Percentiles rank a stretch among this genome's conserved stretches.
phyloP scores from a whole-genome alignment of 2,797 vertebrate genomes.

The Neosilurus hyrtlii region DNA sequence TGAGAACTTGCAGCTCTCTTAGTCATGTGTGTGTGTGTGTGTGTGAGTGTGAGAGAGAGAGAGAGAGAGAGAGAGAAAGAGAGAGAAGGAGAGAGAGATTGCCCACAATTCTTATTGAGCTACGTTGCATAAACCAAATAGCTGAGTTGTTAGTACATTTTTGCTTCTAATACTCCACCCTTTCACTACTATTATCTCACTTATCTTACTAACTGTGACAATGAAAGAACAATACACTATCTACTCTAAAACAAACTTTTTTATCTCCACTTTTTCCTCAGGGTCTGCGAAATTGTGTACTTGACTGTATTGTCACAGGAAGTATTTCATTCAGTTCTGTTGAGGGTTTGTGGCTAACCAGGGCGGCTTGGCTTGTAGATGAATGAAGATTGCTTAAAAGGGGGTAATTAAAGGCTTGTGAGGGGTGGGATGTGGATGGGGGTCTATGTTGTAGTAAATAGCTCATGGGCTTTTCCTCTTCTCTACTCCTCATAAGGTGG shows the following conservation, averaged over 20 bases:
- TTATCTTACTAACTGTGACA: background rate
- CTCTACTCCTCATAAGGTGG: constrained; percentile 31
- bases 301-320: background rate
- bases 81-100: too few relatives aligned
- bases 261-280: background rate
- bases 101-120: background rate
- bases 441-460: constrained; percentile 37
- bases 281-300: background rate
- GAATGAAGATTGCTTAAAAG: constrained; percentile 21
- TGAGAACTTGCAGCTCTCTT: background rate
- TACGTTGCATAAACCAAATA: background rate
- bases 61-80: too few relatives aligned
- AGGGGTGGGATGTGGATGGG: background rate
- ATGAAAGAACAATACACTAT: background rate
- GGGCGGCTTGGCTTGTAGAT: constrained; percentile 21
- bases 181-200: background rate
- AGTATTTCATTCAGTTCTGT: constrained; percentile 2
- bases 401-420: constrained; percentile 36
- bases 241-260: background rate
- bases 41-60: background rate
- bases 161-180: background rate
- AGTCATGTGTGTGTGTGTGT: background rate
- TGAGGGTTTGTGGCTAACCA: constrained; percentile 20
- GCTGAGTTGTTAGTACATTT: background rate
- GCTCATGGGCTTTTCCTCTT: constrained; percentile 40